These are phyloP conservation scores for Limnephilus auricula DNA, from an alignment of 2,888 invertebrate species.

Conservation along the genomic window DNA sequence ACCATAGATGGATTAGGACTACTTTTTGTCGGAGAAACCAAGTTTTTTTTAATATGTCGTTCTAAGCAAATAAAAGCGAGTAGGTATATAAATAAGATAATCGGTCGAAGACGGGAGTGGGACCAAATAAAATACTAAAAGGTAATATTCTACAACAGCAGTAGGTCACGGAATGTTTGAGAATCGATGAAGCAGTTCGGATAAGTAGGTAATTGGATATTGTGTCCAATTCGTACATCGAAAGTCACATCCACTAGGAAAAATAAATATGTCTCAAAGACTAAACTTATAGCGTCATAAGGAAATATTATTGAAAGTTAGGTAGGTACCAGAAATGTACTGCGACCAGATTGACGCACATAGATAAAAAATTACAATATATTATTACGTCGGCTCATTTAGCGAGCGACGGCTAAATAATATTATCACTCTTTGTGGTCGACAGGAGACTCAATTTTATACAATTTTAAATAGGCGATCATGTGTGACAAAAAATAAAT, in stretches of 20 bases:
- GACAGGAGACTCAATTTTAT: background rate
- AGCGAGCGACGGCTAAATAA: background rate
- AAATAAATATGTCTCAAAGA: background rate
- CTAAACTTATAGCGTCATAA: background rate
- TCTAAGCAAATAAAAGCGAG: background rate
- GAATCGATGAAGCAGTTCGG: background rate
- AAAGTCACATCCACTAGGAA: background rate
- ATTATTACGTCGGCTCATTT: background rate
- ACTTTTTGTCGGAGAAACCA: background rate
- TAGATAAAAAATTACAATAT: background rate
- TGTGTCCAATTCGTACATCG: background rate
- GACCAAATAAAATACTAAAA: background rate
- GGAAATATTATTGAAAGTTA: slow-evolving; percentile 2
- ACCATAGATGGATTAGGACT: background rate
- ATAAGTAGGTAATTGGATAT: slow-evolving; percentile 2
- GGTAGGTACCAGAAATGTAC: background rate
- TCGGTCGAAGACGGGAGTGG: background rate
- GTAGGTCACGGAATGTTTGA: slow-evolving; percentile 2
- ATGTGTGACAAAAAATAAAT: background rate
- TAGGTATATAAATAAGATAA: background rate
- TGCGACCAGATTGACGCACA: background rate
- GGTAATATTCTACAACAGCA: background rate
- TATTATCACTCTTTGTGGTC: background rate
- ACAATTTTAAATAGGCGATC: background rate
- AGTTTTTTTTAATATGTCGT: background rate